These are phyloP conservation scores for Pollenia angustigena DNA, from an alignment of 2,888 invertebrate genomes.

Conservation along the genomic window DNA sequence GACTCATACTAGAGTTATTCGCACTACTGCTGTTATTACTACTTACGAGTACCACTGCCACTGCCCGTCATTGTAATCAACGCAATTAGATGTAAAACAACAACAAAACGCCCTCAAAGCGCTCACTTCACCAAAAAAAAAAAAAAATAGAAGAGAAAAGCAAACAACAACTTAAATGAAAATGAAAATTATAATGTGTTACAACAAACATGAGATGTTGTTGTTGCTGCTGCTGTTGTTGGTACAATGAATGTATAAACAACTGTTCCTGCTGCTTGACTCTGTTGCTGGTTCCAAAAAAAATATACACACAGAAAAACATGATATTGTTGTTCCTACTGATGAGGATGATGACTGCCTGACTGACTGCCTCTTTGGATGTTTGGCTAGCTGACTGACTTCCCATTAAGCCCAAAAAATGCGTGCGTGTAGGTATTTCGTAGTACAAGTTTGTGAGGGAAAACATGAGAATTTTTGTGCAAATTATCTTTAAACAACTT, in stretches of 20 bases:
- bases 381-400: conserved; percentile 21
- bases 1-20: conserved; percentile 48
- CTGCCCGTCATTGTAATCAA: conserved; percentile 72
- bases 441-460: background rate
- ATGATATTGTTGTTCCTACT: conserved; percentile 36
- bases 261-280: conserved; percentile 44
- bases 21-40: conserved; percentile 24
- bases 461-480: conserved; percentile 8
- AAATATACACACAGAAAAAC: background rate
- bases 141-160: conserved; percentile 20
- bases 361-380: conserved; percentile 33
- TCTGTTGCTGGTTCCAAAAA: conserved; percentile 22
- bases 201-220: conserved; percentile 50
- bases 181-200: conserved; percentile 65
- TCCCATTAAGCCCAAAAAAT: conserved; percentile 35
- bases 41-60: conserved; percentile 4
- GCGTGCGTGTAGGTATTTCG: conserved; percentile 43
- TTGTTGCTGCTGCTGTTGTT: conserved; percentile 20
- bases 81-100: conserved; percentile 74
- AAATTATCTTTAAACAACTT: conserved; percentile 43
- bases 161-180: conserved; percentile 43
- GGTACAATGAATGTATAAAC: conserved; percentile 55
- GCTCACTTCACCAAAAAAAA: conserved; percentile 45
- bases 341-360: conserved; percentile 38
- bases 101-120: conserved; percentile 70